These are phyloP conservation scores for Argyrosomus japonicus DNA, from an alignment of 2,113 vertebrate species.

Conservation along the genomic window DNA sequence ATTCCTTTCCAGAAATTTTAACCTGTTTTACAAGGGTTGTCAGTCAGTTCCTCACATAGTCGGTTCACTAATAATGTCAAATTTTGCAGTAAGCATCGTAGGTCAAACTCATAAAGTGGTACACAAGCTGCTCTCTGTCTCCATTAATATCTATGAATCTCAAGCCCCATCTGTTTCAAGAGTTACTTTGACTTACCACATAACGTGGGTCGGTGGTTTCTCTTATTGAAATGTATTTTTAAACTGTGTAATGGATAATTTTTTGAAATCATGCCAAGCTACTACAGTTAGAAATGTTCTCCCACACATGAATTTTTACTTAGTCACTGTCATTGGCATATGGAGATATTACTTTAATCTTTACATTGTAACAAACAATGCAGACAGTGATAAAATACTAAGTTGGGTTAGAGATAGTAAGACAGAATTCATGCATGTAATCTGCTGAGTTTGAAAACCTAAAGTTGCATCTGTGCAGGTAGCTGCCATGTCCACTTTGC, in stretches of 20 bases:
- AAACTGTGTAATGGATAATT: too few species aligned
- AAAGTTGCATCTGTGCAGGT: neutral
- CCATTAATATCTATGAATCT: neutral
- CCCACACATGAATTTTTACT: too few species aligned
- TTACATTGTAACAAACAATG: neutral
- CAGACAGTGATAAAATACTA: neutral
- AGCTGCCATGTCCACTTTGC: neutral
- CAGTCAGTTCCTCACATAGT: neutral
- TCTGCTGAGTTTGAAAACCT: conserved; percentile 1
- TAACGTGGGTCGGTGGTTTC: too few species aligned
- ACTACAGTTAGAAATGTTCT: too few species aligned
- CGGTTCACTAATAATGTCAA: too few species aligned
- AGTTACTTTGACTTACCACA: conserved; percentile 1
- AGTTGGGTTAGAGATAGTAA: too few species aligned
- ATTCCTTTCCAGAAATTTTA: neutral
- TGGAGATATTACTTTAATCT: neutral
- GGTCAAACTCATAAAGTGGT: neutral
- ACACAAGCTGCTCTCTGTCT: neutral
- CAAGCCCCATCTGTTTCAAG: too few species aligned
- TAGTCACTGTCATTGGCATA: too few species aligned
- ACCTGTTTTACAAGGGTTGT: neutral
- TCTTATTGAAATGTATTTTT: too few species aligned
- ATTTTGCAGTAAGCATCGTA: neutral
- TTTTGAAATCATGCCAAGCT: too few species aligned
- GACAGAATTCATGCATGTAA: neutral